Base-by-base conservation (phyloP, 2,113 vertebrate species). In the Oxyura jamaicensis region DNA sequence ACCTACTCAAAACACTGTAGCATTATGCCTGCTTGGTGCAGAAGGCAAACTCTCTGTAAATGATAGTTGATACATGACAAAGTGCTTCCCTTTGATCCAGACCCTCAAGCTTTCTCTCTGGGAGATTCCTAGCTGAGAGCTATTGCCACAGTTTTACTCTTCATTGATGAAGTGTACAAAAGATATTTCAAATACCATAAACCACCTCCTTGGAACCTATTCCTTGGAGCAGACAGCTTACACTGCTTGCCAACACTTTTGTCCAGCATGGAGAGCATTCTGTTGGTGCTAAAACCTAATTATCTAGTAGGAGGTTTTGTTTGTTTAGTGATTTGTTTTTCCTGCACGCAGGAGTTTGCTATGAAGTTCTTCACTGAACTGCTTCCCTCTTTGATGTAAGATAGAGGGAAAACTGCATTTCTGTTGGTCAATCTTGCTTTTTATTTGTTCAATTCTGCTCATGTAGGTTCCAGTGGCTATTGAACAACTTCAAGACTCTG, bases 361-460 rank as follows among this genome's bases (percentile, higher is more conserved):
- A 25, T 67, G 80, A 86, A 72, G 59, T 66, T 79, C 74, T 83
- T 41, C 41, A 25, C 66, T 26, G 58, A 88, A 56, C 69, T 90
- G 28, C 26, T 89, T 92, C 74, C 14, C 16, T 62, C 48, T 86
- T 44, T 79, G 62, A 72, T 89, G 41, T 75, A 48, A 59, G 58
- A 86, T 41, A 87, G 59, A 58, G 88, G 65, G 60, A 94, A 88
- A 86, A 52, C 10, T 11, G 26, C 36, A 76, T 93, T 94, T 94
- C 20, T 10, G 0, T 53, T 84, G 66, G 28, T 66, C n/a, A 36
- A 39, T 52, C 5, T 3, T 66, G n/a, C 28, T 72, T 86, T 69
- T 83, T 76, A 28, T 20, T 82, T 76, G 21, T 75, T 82, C 75
- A 52, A 19, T 89, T 88, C 60, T 88, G 31, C 33, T 90, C 29